Conservation (phyloP, 2,888 invertebrate species). For the Sipha maydis region DNA sequence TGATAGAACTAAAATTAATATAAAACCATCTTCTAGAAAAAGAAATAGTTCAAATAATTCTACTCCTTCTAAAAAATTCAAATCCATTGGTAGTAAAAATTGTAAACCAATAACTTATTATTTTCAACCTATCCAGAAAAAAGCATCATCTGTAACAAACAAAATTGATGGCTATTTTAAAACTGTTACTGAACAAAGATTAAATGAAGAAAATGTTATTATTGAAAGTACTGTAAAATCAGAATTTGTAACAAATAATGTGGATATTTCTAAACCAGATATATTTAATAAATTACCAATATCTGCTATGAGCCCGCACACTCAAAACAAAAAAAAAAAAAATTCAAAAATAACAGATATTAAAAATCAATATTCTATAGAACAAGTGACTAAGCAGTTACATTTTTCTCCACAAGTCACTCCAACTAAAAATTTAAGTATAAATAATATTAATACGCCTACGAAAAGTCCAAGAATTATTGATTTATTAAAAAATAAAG, state of each 20-base stretch:
- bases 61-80: constrained; percentile 40
- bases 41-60: neutral
- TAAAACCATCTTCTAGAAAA: constrained; percentile 3
- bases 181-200: neutral
- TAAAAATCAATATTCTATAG: neutral
- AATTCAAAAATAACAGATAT: neutral
- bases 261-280: neutral
- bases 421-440: constrained; percentile 9
- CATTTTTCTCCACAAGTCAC: constrained; percentile 3
- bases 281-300: neutral
- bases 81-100: neutral
- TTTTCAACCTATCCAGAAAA: constrained; percentile 21
- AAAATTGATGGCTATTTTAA: neutral
- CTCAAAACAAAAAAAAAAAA: neutral
- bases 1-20: neutral
- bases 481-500: constrained; percentile 19
- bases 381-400: neutral
- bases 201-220: neutral
- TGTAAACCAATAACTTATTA: constrained; percentile 30
- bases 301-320: neutral
- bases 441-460: neutral
- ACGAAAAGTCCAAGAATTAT: constrained; percentile 38
- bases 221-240: constrained; percentile 5
- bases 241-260: neutral
- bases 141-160: neutral